Conservation (phyloP, 2,113 vertebrate species). For the Dicerorhinus sumatrensis region DNA sequence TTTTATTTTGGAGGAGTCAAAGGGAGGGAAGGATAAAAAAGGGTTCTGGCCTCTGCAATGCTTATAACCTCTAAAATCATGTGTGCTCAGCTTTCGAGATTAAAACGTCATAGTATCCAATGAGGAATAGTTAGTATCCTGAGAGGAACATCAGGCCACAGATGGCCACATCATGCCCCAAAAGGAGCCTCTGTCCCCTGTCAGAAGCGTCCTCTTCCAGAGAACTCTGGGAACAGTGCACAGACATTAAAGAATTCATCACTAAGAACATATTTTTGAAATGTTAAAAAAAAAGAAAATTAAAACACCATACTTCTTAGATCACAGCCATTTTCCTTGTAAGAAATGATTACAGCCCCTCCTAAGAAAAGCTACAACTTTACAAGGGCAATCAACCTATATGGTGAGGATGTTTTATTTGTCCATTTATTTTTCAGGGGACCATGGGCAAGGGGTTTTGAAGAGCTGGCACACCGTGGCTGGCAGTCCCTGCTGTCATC, state of each 20-base stretch:
- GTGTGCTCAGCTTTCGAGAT: conserved; percentile 10
- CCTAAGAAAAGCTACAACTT: background rate
- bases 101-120: background rate
- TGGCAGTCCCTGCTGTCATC: background rate
- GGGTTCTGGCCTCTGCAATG: background rate
- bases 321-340: background rate
- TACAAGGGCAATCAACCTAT: background rate
- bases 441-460: background rate
- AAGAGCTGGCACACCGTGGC: background rate
- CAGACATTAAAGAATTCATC: background rate
- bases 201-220: background rate
- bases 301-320: background rate
- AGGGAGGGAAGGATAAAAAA: background rate
- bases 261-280: conserved; percentile 20
- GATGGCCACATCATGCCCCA: conserved; percentile 4
- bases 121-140: conserved; percentile 16
- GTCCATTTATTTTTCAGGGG: background rate
- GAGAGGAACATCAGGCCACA: background rate
- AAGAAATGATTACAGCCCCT: background rate
- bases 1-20: background rate
- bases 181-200: background rate
- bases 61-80: background rate
- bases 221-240: conserved; percentile 13
- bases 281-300: background rate
- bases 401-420: background rate